These are phyloP conservation scores for Chiloscyllium plagiosum DNA, from an alignment of 2,113 vertebrate species.

Conservation along the genomic window DNA sequence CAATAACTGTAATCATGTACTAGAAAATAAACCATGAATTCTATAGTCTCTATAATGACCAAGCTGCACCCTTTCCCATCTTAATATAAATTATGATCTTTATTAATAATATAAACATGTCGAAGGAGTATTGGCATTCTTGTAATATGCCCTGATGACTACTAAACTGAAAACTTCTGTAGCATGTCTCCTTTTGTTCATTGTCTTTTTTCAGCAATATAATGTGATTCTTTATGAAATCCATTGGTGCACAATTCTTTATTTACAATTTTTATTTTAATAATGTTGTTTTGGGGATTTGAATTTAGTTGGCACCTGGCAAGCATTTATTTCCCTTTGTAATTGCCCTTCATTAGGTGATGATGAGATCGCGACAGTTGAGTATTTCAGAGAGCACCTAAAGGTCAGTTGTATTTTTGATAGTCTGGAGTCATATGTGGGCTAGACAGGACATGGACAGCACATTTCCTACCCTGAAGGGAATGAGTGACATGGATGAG, in stretches of 20 bases:
- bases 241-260: neutral
- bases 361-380: neutral
- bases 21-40: neutral
- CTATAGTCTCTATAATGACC: neutral
- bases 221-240: neutral
- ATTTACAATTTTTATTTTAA: neutral
- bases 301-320: neutral
- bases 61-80: neutral
- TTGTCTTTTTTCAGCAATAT: neutral
- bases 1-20: neutral
- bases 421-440: too few relatives aligned
- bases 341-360: too few relatives aligned
- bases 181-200: too few relatives aligned
- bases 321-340: too few relatives aligned
- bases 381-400: neutral
- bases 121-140: neutral
- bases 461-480: too few relatives aligned
- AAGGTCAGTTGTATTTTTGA: neutral
- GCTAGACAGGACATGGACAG: neutral
- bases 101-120: too few relatives aligned
- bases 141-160: neutral
- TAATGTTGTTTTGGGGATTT: neutral
- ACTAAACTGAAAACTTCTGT: neutral
- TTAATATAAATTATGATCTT: neutral
- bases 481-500: neutral